These are phyloP conservation scores for Rhabditoides inermis DNA, from an alignment of 2,888 invertebrate genomes.

Conservation along the genomic window DNA sequence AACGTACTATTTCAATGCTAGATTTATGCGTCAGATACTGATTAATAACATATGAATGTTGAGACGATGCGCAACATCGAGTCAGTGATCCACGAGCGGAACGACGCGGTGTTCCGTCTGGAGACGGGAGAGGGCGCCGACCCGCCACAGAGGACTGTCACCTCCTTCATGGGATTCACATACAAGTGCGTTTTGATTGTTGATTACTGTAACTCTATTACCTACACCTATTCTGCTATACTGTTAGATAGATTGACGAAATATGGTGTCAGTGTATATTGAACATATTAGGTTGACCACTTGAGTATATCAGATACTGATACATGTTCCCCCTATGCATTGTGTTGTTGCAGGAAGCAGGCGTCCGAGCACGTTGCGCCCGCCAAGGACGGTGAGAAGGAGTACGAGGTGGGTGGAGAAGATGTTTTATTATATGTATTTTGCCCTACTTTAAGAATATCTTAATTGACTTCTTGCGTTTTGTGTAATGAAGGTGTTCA, in stretches of 20 bases:
- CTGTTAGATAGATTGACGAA: neutral
- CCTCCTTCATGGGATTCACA: slow-evolving; percentile 48
- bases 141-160: slow-evolving; percentile 38
- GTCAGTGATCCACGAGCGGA: slow-evolving; percentile 79
- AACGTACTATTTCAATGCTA: no score
- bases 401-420: slow-evolving; percentile 32
- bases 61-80: slow-evolving; percentile 85
- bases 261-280: neutral
- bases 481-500: no score
- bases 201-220: no score
- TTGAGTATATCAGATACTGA: no score
- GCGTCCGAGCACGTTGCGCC: slow-evolving; percentile 39
- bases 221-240: no score
- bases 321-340: no score
- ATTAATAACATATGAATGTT: no score
- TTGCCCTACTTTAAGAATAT: neutral
- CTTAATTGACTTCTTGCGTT: no score
- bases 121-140: slow-evolving; percentile 72
- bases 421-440: neutral
- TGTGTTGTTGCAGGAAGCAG: slow-evolving; percentile 27
- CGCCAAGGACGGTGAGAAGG: slow-evolving; percentile 27
- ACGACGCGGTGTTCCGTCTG: slow-evolving; percentile 75
- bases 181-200: slow-evolving; percentile 25
- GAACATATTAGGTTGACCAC: no score
- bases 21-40: neutral